Evolutionary conservation across 2,888 invertebrate species (phyloP).

Genomic region (Campopleginae sp.): DNA sequence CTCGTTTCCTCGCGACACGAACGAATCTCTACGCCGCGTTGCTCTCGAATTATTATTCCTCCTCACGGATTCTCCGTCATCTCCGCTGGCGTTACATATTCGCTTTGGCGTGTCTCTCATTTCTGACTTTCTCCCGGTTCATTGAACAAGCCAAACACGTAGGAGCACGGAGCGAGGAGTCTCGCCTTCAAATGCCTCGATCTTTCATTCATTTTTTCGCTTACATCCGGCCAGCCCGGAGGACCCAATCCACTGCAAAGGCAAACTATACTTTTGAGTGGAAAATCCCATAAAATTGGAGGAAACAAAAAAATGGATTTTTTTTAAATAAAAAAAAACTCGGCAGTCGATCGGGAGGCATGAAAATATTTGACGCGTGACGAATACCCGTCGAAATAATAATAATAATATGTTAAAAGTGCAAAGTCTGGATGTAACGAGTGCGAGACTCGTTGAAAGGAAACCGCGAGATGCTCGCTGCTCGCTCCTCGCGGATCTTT

Average conservation of each 20-base stretch:
- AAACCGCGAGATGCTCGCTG: constrained; percentile 24
- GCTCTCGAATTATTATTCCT: constrained; percentile 62
- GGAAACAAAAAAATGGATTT: no score
- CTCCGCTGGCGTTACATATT: constrained; percentile 27
- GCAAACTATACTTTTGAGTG: no score
- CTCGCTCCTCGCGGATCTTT: constrained; percentile 66
- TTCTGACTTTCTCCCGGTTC: constrained; percentile 33
- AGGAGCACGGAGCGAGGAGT: constrained; percentile 41
- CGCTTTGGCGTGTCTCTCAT: constrained; percentile 18
- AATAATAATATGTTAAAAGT: constrained; percentile 29
- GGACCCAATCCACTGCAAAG: no score
- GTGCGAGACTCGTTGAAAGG: constrained; percentile 42
- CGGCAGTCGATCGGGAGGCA: neutral
- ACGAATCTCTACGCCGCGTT: constrained; percentile 35
- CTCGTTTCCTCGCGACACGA: neutral
- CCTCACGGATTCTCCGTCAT: constrained; percentile 51
- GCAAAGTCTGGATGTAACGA: constrained; percentile 29
- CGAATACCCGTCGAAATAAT: neutral
- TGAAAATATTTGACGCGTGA: neutral
- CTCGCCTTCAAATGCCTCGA: constrained; percentile 51
- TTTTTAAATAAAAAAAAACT: no score
- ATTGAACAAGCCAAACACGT: constrained; percentile 64
- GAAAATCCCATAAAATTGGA: neutral
- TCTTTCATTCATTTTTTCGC: constrained; percentile 38
- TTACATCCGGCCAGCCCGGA: no score